phyloP scores from a whole-genome alignment of 2,888 invertebrate species.

The Mayetiola destructor region DNA sequence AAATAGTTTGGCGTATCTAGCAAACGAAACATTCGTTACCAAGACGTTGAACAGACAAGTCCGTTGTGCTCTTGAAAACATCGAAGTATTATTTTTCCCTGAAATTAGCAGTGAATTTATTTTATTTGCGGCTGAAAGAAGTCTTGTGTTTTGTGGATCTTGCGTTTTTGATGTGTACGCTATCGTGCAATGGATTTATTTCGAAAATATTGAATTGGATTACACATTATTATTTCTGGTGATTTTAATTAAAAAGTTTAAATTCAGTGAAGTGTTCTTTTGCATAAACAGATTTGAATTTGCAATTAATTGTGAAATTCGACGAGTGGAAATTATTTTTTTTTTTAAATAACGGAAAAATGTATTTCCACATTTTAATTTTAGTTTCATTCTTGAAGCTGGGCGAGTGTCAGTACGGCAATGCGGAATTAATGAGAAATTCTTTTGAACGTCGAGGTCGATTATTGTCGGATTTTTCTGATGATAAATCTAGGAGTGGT shows the following conservation, averaged over 20 bases:
- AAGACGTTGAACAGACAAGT: conserved; percentile 6
- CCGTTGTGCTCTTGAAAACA: too few species aligned
- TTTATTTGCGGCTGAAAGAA: too few species aligned
- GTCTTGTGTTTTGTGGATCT: too few species aligned
- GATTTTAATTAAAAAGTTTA: too few species aligned
- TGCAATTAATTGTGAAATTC: neutral
- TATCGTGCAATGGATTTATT: neutral
- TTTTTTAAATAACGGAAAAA: neutral
- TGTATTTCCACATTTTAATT: conserved; percentile 16
- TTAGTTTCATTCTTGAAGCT: neutral
- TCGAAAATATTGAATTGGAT: neutral
- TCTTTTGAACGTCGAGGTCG: conserved; percentile 12
- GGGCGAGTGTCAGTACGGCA: conserved; percentile 21
- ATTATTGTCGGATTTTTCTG: conserved; percentile 5
- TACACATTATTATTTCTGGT: neutral
- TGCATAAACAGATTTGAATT: neutral
- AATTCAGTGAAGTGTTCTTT: too few species aligned
- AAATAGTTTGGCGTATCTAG: conserved; percentile 4
- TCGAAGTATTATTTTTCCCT: too few species aligned
- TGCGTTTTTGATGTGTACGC: too few species aligned
- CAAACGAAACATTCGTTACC: conserved; percentile 8
- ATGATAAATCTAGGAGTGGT: conserved; percentile 12
- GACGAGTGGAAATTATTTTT: neutral
- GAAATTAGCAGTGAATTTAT: too few species aligned
- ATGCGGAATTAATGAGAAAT: conserved; percentile 28